Evolutionary conservation across 2,888 invertebrate species (phyloP), one percentile per base, ranked within the genome.

Genomic region (Orthosia incerta): DNA sequence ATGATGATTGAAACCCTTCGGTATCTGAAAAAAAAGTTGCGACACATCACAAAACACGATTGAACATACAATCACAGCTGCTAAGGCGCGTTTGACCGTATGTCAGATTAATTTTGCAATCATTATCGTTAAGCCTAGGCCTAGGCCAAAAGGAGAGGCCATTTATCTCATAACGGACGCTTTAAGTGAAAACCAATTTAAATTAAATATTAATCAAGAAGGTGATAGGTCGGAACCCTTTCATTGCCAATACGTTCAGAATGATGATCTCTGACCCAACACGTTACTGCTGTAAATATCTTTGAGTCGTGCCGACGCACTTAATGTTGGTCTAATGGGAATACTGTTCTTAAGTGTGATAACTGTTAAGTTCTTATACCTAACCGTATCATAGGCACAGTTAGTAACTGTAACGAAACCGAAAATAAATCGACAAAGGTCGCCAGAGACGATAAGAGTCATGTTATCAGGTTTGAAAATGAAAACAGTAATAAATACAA

Each of bases 271-370:
- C 26, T 60, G 13, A 55, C 60, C 55, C 51, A 1, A 60, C 59
- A 62, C 7, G 39, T 65, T 64, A 46, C 48, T 26, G 26, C 56
- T 57, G 46, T 57, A 26, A 65, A 46, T 60, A 9, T 26, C 26
- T 67, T 75, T 60, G 53, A 68, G 59, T 50, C 53, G 48, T 31
- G 45, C 63, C 63, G 71, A 50, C 57, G 48, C 39, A 76, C 62
- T 48, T 70, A 48, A 63, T 59, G 20, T 20, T 48, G 3, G 13
- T 48, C 62, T 12, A 13, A 53, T 23, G 23, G 20, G 26, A 20
- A 71, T 45, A 63, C 16, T 45, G 15, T 20, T 59, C 31, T 69
- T 60, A 15, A 55, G 4, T 67, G 13, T 46, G 16, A 51, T 65
- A 23, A 64, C 18, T 31, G 9, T 71, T 59, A 16, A 50, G 4